These are phyloP conservation scores for Muntiacus muntjak DNA, from an alignment of 2,113 vertebrate species.

Conservation along the genomic window DNA sequence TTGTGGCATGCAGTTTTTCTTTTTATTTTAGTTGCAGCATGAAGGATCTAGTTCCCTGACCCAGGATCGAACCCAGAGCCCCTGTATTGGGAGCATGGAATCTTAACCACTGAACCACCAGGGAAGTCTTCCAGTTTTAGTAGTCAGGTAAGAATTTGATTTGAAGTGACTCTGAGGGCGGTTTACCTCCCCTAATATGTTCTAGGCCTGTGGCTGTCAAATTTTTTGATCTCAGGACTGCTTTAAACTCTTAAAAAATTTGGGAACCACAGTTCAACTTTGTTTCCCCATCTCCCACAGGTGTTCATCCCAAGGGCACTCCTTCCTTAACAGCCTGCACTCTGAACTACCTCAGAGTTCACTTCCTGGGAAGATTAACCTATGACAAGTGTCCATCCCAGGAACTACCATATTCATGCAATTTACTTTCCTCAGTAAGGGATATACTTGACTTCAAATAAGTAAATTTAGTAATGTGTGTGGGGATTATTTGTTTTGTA, in stretches of 20 bases:
- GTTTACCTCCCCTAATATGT: background rate
- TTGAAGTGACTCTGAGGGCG: background rate
- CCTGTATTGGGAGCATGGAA: background rate
- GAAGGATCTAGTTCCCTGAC: background rate
- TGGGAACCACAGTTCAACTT: background rate
- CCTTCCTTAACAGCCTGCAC: background rate
- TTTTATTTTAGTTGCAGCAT: background rate
- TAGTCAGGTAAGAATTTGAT: slow-evolving; percentile 1
- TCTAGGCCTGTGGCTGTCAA: background rate
- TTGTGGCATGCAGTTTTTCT: background rate
- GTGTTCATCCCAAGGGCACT: background rate
- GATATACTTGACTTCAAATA: slow-evolving; percentile 7
- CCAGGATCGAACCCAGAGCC: background rate
- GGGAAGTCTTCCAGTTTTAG: background rate
- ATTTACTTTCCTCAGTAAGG: background rate
- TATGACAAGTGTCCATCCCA: background rate
- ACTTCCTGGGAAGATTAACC: background rate
- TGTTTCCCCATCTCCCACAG: background rate
- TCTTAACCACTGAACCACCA: background rate
- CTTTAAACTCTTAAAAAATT: background rate
- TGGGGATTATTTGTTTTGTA: background rate
- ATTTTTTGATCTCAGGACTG: background rate
- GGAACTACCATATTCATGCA: background rate
- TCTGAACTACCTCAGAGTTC: background rate
- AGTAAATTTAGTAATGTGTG: background rate